phyloP scores from a whole-genome alignment of 2,888 invertebrate species.

The Ernsta delagoae region DNA sequence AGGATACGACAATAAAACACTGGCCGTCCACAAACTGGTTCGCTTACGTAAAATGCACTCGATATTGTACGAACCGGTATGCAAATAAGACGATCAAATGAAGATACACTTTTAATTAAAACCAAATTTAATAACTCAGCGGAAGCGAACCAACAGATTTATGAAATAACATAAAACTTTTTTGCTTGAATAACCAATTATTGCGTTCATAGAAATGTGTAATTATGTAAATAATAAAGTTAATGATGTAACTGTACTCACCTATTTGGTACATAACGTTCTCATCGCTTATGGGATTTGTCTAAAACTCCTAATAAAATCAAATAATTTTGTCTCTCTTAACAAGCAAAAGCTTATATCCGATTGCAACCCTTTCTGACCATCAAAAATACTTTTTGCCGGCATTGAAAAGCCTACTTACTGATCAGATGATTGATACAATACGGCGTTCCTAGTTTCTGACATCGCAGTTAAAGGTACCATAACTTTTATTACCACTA shows the following conservation, averaged over 20 bases:
- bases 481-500: too few relatives aligned
- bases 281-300: conserved; percentile 18
- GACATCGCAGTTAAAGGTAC: too few relatives aligned
- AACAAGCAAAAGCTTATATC: too few relatives aligned
- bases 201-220: conserved; percentile 50
- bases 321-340: too few relatives aligned
- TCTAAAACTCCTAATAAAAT: too few relatives aligned
- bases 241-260: conserved; percentile 41
- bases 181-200: conserved; percentile 57
- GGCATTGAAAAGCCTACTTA: too few relatives aligned
- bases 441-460: too few relatives aligned
- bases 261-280: conserved; percentile 33
- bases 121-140: conserved; percentile 56
- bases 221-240: conserved; percentile 49
- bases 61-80: conserved; percentile 59
- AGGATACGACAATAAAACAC: conserved; percentile 67
- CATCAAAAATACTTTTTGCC: too few relatives aligned
- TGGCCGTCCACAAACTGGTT: conserved; percentile 42
- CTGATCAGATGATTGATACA: too few relatives aligned
- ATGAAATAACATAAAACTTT: conserved; percentile 64
- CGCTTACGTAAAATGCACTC: conserved; percentile 53
- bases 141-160: conserved; percentile 68
- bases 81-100: conserved; percentile 55
- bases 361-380: too few relatives aligned
- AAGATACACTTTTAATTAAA: conserved; percentile 55